Base-by-base conservation (phyloP, 2,888 invertebrate species). In the Trichopoda pennipes region DNA sequence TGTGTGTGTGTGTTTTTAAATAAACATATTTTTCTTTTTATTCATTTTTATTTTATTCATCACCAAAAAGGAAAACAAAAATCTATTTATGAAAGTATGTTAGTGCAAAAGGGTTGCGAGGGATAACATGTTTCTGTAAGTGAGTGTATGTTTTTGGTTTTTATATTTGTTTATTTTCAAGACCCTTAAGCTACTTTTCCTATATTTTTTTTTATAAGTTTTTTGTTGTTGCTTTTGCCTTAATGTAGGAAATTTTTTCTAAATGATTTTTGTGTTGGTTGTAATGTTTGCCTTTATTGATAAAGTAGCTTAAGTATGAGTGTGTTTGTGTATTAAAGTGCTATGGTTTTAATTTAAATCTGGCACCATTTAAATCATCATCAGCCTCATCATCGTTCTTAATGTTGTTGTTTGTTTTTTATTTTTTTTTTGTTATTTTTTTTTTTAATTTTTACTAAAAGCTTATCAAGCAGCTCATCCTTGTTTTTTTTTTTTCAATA, bases 181-280 rank as follows among this genome's bases (percentile, higher is more conserved):
- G 74, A 70, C 79, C 82, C 82, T 79, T 82, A 82, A 82, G 82
- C 82, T 79, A 75, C 79, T 79, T 79, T 82, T 75, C 79, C 75
- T 66, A 75, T 49, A 64, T 66, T 78, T 68, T 53, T 49, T 56
- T 38, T 68, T 61, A 51, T 69, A 60, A 44, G 10, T 17, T 35
- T 23, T 64, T 38, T 63, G 28, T 51, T 72, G 14, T 44, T 63
- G 53, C 21, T 55, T 47, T 68, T 69, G 68, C 42, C 74, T 17
- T 58, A 73, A 74, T 82, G 49, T 61, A 78, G 66, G 49, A 56
- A n/a, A n/a, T 21, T 75, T 75, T 73, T 82, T 63, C 56, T 70
- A 66, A 80, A 56, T 42, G 58, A 69, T 78, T 66, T 72, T 69
- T 75, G 51, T 38, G 42, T 63, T 23, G 44, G 44, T 44, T 12